Evolutionary conservation across 1,140 invertebrate genomes (phyloP).

Genomic region (Cataglyphis hispanica): DNA sequence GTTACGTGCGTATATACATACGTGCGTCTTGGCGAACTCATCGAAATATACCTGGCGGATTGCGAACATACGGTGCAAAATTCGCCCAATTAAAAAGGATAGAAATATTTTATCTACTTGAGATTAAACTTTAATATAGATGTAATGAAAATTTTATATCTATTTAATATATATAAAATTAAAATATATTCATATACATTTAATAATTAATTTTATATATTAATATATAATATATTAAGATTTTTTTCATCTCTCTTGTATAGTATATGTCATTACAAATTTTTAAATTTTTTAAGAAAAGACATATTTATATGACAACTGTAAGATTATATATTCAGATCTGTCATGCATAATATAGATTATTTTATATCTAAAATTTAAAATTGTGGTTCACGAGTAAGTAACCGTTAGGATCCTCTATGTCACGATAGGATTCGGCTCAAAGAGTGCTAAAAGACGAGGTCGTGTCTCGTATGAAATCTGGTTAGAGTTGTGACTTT

Average conservation of each 20-base stretch:
- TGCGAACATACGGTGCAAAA: neutral
- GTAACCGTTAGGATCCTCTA: conserved; percentile 33
- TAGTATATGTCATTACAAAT: neutral
- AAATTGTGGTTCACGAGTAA: conserved; percentile 27
- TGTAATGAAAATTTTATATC: no score
- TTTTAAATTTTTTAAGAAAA: neutral
- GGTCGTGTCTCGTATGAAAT: conserved; percentile 35
- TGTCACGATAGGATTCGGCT: conserved; percentile 29
- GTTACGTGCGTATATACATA: neutral
- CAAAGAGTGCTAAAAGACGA: neutral
- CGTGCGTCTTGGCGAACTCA: conserved; percentile 28
- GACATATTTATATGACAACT: no score
- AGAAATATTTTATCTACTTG: conserved; percentile 15
- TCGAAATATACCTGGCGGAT: conserved; percentile 57
- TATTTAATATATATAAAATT: no score
- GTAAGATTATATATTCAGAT: no score
- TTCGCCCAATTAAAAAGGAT: neutral
- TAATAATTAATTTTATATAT: no score
- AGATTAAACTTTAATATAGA: conserved; percentile 64
- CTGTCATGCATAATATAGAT: neutral
- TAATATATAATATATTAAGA: no score
- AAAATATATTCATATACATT: no score
- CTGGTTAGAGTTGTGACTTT: conserved; percentile 14
- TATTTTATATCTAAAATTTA: neutral
- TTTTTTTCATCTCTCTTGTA: no score